phyloP scores from a whole-genome alignment of 2,888 invertebrate species.

The Tinea semifulvella region DNA sequence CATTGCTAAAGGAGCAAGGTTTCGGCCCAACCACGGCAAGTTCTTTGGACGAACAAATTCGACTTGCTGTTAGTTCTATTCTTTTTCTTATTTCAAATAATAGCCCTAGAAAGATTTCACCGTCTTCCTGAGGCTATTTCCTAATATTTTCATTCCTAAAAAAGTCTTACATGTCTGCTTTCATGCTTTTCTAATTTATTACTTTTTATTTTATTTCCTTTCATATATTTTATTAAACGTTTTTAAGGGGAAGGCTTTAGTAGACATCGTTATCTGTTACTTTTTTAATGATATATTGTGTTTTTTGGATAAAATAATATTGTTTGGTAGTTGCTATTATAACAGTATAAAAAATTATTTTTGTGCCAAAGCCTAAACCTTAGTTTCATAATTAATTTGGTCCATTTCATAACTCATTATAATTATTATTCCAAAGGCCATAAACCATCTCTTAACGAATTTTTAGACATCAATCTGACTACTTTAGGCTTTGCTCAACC shows the following conservation, averaged over 20 bases:
- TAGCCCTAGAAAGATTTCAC: neutral
- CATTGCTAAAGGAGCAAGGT: slow-evolving; percentile 75
- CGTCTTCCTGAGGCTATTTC: neutral
- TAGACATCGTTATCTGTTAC: too few species aligned
- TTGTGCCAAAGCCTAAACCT: neutral
- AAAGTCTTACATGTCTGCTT: neutral
- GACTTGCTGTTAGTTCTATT: slow-evolving; percentile 59
- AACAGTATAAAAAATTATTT: too few species aligned
- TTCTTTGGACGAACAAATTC: slow-evolving; percentile 66
- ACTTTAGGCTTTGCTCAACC: slow-evolving; percentile 64
- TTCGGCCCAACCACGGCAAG: slow-evolving; percentile 77
- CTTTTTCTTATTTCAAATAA: slow-evolving; percentile 8
- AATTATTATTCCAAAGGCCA: neutral
- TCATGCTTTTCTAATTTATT: neutral
- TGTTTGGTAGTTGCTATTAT: too few species aligned
- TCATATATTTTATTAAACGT: too few species aligned
- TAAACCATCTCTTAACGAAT: neutral
- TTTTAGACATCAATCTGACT: neutral
- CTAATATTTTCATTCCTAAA: neutral
- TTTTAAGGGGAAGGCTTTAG: too few species aligned
- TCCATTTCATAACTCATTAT: neutral
- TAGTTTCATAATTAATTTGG: neutral
- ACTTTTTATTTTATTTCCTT: neutral
- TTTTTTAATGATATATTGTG: too few species aligned
- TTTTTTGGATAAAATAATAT: too few species aligned